Evolutionary conservation across 2,113 vertebrate species (phyloP).

Genomic region (Manacus vitellinus): DNA sequence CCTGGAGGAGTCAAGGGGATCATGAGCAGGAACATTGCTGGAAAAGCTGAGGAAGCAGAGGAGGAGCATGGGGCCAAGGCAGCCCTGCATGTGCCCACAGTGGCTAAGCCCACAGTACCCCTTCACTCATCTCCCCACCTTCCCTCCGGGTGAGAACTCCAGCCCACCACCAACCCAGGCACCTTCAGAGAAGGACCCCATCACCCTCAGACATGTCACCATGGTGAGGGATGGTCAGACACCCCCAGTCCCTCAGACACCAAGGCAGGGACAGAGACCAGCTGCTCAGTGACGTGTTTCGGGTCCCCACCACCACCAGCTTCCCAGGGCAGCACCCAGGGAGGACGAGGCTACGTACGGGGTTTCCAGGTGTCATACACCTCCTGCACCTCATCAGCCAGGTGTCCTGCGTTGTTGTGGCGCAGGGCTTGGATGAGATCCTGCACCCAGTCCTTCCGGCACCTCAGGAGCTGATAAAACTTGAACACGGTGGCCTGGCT

Average conservation of each 20-base stretch:
- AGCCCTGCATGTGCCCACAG: background rate
- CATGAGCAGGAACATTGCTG: rapidly evolving
- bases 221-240: background rate
- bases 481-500: background rate
- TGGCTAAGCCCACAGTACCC: background rate
- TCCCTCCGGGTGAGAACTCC: background rate
- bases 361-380: background rate
- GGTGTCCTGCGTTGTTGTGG: conserved; percentile 18
- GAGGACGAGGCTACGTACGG: background rate
- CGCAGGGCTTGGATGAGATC: conserved; percentile 16
- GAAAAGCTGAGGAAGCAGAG: background rate
- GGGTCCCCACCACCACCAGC: background rate
- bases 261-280: rapidly evolving
- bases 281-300: rapidly evolving
- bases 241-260: background rate
- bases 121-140: background rate
- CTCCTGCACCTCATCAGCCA: conserved; percentile 29
- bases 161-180: background rate
- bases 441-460: conserved; percentile 29
- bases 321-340: rapidly evolving
- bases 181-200: rapidly evolving
- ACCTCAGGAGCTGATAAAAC: conserved; percentile 47
- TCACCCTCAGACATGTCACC: rapidly evolving
- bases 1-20: background rate
- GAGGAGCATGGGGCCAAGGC: rapidly evolving